These are phyloP conservation scores for Muschampia plurimacula DNA, from an alignment of 2,888 invertebrate genomes.

Conservation along the genomic window DNA sequence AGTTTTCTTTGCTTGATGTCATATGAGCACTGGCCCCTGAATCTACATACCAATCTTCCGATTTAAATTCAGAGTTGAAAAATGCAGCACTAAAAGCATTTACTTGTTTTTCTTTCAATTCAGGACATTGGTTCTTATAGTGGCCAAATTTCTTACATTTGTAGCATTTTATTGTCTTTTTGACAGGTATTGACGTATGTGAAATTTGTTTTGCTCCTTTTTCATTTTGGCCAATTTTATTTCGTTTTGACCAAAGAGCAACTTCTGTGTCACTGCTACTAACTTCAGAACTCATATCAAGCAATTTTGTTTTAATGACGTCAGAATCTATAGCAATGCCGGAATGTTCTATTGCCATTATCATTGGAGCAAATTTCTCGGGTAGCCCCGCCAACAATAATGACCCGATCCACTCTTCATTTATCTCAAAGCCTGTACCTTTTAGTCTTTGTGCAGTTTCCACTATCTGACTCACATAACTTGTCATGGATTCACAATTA, in stretches of 20 bases:
- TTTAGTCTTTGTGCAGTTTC: slow-evolving; percentile 44
- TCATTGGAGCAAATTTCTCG: slow-evolving; percentile 43
- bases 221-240: background rate
- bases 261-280: slow-evolving; percentile 23
- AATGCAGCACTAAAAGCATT: slow-evolving; percentile 42
- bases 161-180: slow-evolving; percentile 14
- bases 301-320: slow-evolving; percentile 37
- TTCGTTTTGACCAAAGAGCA: slow-evolving; percentile 29
- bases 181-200: slow-evolving; percentile 7
- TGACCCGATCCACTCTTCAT: slow-evolving; percentile 45
- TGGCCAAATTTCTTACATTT: slow-evolving; percentile 37
- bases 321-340: slow-evolving; percentile 35
- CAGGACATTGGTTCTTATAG: slow-evolving; percentile 40
- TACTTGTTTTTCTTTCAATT: slow-evolving; percentile 23
- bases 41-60: slow-evolving; percentile 44
- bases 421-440: slow-evolving; percentile 44
- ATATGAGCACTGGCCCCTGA: slow-evolving; percentile 38
- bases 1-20: slow-evolving; percentile 31
- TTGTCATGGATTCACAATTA: slow-evolving; percentile 41
- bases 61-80: slow-evolving; percentile 35
- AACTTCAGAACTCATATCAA: slow-evolving; percentile 41
- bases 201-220: slow-evolving; percentile 6
- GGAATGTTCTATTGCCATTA: slow-evolving; percentile 45
- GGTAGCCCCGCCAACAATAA: slow-evolving; percentile 45
- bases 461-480: slow-evolving; percentile 41